Evolutionary conservation across 2,113 vertebrate genomes (phyloP).

Genomic region (Hippoglossus stenolepis): DNA sequence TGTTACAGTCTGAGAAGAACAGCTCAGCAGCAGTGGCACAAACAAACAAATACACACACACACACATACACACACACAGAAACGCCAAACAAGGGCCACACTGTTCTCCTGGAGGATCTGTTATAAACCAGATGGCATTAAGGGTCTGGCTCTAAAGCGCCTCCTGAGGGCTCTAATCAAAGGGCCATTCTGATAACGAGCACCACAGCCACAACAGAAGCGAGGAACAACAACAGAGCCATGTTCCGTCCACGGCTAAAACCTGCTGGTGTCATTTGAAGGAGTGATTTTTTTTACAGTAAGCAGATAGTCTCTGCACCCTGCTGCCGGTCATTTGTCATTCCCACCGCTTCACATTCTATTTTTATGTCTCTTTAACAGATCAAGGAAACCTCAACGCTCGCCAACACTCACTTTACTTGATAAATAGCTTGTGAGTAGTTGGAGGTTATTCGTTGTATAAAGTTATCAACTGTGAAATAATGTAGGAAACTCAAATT

Average conservation of each 20-base stretch:
- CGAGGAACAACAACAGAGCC: conserved; percentile 13
- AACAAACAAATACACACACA: conserved; percentile 21
- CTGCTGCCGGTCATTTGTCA: conserved; percentile 27
- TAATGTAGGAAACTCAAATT: conserved; percentile 4
- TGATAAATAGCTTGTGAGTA: conserved; percentile 41
- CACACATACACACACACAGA: conserved; percentile 7
- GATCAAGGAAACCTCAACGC: conserved; percentile 36
- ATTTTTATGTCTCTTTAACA: conserved; percentile 27
- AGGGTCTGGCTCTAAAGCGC: conserved; percentile 47
- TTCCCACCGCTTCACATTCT: conserved; percentile 15
- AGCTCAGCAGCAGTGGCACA: conserved; percentile 38
- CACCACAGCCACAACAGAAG: conserved; percentile 12
- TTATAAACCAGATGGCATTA: conserved; percentile 72
- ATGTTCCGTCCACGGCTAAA: not conserved
- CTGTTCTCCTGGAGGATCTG: conserved; percentile 55
- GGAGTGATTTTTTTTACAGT: conserved; percentile 1
- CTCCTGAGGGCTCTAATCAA: conserved; percentile 58
- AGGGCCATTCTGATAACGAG: conserved; percentile 42
- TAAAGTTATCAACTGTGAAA: conserved; percentile 29
- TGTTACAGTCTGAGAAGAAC: conserved; percentile 40
- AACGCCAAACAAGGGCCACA: conserved; percentile 39
- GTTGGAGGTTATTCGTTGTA: conserved; percentile 28
- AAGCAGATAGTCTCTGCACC: not conserved
- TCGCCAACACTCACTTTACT: conserved; percentile 39
- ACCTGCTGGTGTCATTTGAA: conserved; percentile 11